Base-by-base conservation (phyloP, 2,797 vertebrate species). In the Lepilemur septentrionalis region DNA sequence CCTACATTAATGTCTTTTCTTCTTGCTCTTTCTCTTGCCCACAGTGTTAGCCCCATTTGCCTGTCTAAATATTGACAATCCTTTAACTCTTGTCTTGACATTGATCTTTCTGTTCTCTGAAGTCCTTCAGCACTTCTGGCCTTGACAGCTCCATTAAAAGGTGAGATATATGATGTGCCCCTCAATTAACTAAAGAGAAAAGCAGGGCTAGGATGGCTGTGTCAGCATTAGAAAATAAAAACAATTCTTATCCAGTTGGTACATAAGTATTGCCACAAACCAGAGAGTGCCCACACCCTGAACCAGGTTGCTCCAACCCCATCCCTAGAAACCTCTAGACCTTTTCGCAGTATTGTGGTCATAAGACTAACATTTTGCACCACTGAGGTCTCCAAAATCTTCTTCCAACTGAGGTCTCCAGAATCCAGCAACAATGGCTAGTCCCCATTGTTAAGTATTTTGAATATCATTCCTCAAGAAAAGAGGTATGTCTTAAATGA, bases 401-500 rank as follows among this genome's bases (percentile, higher is more conserved):
- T 72, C 46, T 10, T 57, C 55, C 55, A 25, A 48, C 8, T 15
- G 12, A 70, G 46, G 46, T 46, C 52, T 91, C 30, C 41, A 57
- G 15, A 84, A 57, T 28, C 20, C 72, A 63, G 69, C 46, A 23
- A 23, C 23, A 23, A 57, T 63, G 32, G 41, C 65, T 93, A 46
- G 22, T 72, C 17, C 41, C 76, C 41, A 70, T 0, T 78, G 35
- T 61, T 80, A 69, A 80, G 17, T 72, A 43, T 41, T 95, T 50
- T 80, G 57, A 76, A 63, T 76, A 41, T 57, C 55, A 30, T 30
- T 38, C 72, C 35, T 73, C 35, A 94, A 72, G 94, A 63, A 1
- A 97, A 94, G 48, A 50, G 11, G 8, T 87, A 32, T 97, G 67
- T 95, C 72, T 91, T 72, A 89, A 92, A 72, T 86, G 65, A 86